Conservation (phyloP, 2,888 invertebrate species). For the Allacma fusca region DNA sequence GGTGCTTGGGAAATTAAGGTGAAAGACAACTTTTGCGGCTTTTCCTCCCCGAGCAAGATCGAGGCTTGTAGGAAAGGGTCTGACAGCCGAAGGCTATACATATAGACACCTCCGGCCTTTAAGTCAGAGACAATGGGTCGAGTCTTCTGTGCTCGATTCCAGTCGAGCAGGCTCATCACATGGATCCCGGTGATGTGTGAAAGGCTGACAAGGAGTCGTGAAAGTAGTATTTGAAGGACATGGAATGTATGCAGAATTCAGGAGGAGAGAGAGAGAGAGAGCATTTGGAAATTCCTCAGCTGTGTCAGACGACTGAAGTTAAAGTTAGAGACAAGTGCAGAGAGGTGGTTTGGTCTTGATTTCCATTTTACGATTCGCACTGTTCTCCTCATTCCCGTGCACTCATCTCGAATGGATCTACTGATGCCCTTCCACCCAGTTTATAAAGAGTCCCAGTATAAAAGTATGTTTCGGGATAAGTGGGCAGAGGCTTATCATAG, state of each 20-base stretch:
- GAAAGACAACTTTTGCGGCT: background rate
- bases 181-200: background rate
- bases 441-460: background rate
- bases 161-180: background rate
- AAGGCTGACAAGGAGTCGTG: background rate
- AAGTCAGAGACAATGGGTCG: background rate
- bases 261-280: no score
- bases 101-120: background rate
- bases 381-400: background rate
- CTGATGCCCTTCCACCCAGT: background rate
- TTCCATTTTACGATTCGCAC: slow-evolving; percentile 24
- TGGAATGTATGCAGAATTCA: background rate
- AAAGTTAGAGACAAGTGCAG: background rate
- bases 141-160: background rate
- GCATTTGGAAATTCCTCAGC: background rate
- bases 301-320: background rate
- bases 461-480: background rate
- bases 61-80: no score
- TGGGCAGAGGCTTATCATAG: background rate
- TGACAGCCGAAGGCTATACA: no score
- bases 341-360: background rate
- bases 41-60: no score
- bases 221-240: no score
- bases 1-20: background rate
- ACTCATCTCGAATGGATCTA: background rate